phyloP scores from a whole-genome alignment of 2,797 vertebrate genomes.

The Hypotaenidia okinawae region DNA sequence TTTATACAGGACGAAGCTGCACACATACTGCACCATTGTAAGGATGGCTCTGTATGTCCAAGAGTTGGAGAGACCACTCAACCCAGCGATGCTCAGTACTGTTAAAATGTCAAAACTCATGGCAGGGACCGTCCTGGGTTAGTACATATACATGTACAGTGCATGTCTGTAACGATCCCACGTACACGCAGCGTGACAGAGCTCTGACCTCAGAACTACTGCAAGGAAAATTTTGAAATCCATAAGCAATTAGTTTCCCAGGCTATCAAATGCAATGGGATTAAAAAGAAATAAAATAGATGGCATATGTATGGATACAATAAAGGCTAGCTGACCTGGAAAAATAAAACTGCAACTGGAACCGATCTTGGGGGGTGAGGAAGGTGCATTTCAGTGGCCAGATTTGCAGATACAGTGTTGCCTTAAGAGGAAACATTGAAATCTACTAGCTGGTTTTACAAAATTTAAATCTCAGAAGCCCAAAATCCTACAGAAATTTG shows the following conservation, averaged over 20 bases:
- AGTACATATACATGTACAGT: background rate
- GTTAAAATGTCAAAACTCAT: background rate
- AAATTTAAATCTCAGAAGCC: background rate
- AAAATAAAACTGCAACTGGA: background rate
- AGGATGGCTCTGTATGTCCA: background rate
- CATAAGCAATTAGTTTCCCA: background rate
- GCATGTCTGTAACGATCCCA: background rate
- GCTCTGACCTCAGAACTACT: background rate
- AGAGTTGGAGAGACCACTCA: background rate
- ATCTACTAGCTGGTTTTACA: background rate
- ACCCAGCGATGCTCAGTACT: background rate
- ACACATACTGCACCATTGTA: background rate
- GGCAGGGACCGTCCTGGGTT: background rate
- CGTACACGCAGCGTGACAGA: background rate
- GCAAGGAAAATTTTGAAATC: constrained; percentile 29
- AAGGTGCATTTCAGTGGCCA: background rate
- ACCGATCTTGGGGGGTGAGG: background rate
- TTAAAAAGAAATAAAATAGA: background rate
- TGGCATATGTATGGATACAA: background rate
- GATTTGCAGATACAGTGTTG: background rate
- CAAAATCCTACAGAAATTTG: constrained; percentile 8
- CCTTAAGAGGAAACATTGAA: background rate
- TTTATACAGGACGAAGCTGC: background rate
- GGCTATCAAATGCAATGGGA: background rate
- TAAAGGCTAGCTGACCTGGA: background rate